Evolutionary conservation across 2,888 invertebrate species (phyloP).

Genomic region (Drosophila pseudotakahashii): DNA sequence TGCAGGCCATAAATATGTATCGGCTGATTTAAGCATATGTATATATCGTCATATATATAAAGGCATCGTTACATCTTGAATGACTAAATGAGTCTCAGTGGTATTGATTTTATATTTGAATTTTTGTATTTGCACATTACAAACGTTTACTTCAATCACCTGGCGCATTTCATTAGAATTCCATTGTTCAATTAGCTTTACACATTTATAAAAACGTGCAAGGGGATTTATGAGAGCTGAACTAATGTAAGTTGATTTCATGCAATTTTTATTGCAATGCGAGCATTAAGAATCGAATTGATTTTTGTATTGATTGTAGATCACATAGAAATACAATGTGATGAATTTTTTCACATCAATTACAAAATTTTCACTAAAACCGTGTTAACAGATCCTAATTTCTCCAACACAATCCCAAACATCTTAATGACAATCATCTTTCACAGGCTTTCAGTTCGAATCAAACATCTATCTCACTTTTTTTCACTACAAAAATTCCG

Average conservation of each 20-base stretch:
- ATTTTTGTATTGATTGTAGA: no score
- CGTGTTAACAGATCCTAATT: background rate
- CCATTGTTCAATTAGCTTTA: slow-evolving; percentile 59
- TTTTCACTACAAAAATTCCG: slow-evolving; percentile 27
- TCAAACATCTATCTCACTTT: slow-evolving; percentile 10
- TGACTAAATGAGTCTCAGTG: slow-evolving; percentile 21
- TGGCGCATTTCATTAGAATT: slow-evolving; percentile 63
- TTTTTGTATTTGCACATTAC: slow-evolving; percentile 24
- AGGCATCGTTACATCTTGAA: slow-evolving; percentile 43
- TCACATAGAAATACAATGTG: no score
- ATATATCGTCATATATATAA: slow-evolving; percentile 21
- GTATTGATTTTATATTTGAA: slow-evolving; percentile 53
- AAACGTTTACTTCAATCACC: slow-evolving; percentile 49
- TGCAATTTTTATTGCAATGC: background rate
- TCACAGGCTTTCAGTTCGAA: background rate
- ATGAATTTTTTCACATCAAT: no score
- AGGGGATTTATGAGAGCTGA: slow-evolving; percentile 25
- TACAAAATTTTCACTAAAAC: background rate
- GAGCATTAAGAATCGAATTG: no score
- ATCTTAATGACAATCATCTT: slow-evolving; percentile 12
- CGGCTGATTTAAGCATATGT: slow-evolving; percentile 54
- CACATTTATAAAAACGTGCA: slow-evolving; percentile 6
- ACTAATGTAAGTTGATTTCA: slow-evolving; percentile 2
- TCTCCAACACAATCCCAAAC: slow-evolving; percentile 11
- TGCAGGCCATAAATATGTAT: slow-evolving; percentile 41